Base-by-base conservation (phyloP, 2,888 invertebrate genomes). In the Colostygia pectinataria region DNA sequence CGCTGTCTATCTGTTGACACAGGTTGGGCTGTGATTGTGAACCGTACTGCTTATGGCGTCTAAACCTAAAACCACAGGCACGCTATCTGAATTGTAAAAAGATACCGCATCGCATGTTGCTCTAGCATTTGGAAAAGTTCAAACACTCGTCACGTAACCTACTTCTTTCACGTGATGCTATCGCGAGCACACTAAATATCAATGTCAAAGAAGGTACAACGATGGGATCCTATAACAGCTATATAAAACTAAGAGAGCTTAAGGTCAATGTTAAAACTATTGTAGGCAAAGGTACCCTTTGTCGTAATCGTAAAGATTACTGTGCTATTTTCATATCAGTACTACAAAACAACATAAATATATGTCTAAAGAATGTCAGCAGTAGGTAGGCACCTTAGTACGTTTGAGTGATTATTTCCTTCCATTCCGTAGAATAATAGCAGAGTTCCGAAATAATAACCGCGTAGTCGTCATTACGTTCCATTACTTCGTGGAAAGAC, bases 101-200 rank as follows among this genome's bases (percentile, higher is more conserved):
- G 48, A 52, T 45, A 52, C 42, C 48, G 39, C 47, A 43, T 61
- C 33, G 61, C 56, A 53, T 61, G 58, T 29, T 29, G 24, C 15
- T 9, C 12, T 40, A 53, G 38, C 55, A 55, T 58, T 53, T 38
- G n/a, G 43, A 53, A 51, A 52, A 50, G 55, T 55, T 53, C 50
- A 37, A 31, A 53, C 49, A 51, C 53, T 32, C 9, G 55, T 53
- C 58, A 57, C 56, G 55, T 65, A 57, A 62, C 57, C 45, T 44
- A 25, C 25, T 36, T 50, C 31, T 14, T 24, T 41, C 46, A 55
- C 61, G 55, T 55, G 58, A 57, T 39, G 38, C 37, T 46, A 47
- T 48, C 47, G 47, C 54, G 36, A 46, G 47, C 51, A 36, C 68
- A 68, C 59, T 64, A 71, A 73, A 68, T 71, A 66, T 59, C 74